Base-by-base conservation (phyloP, 2,888 invertebrate species). In the Epirrita christyi region DNA sequence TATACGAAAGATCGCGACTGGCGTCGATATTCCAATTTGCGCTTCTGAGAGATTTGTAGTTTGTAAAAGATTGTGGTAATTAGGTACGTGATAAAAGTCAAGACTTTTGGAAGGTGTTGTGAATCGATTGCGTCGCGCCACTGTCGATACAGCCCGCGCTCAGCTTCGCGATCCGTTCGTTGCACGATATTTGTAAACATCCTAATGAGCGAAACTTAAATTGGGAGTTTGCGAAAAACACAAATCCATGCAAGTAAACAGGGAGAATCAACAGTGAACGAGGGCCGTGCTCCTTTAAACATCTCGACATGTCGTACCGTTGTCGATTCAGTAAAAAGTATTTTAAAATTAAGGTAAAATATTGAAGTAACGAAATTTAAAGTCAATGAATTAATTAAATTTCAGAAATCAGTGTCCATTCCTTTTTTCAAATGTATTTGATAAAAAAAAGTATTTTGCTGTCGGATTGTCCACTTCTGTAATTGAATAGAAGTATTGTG, bases 391-490 rank as follows among this genome's bases (percentile, higher is more conserved):
- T 71, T 72, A 52, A 47, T 48, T 50, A 52, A 64, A 46, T 61
- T 70, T 77, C 66, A 70, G 72, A 66, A 74, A 73, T 76, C 9
- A 36, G 75, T 83, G 84, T 85, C 83, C 83, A 83, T 79, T 82
- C 79, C 80, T 81, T 80, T 75, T 78, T 67, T 75, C 79, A 78
- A 77, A 75, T 71, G 55, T 75, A 67, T 71, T 68, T 72, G 74
- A 77, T 71, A 68, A 69, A 72, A 68, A 70, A 66, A 66, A 65
- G 53, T 72, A 64, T 74, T 72, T 83, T 78, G 80, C 84, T 84
- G 83, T 88, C 81, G 81, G 83, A 80, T 82, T 83, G 80, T 85
- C 81, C 77, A 77, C 68, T 80, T 80, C 61, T 69, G 69, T 78
- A 76, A 73, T 76, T 63, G 72, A 63, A 65, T 78, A 78, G 21